These are phyloP conservation scores for Synanthedon andrenaeformis DNA, from an alignment of 2,888 invertebrate genomes.

Conservation along the genomic window DNA sequence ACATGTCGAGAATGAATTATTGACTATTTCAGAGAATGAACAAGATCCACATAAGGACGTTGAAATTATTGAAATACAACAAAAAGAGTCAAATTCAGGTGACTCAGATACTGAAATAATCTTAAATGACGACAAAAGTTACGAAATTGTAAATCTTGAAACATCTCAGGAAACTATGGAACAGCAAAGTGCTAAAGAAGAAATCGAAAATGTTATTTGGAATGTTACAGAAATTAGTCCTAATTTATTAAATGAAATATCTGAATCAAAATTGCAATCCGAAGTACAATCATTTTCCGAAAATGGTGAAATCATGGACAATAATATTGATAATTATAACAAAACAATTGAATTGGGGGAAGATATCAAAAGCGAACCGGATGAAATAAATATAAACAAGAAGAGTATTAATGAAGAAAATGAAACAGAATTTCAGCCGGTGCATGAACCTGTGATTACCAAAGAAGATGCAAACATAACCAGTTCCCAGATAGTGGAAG, in stretches of 20 bases:
- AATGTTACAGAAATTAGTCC: no score
- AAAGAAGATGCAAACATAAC: not conserved
- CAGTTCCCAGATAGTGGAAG: no score
- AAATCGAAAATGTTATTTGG: no score
- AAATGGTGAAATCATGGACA: not conserved
- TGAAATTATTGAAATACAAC: not conserved
- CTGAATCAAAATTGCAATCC: not conserved
- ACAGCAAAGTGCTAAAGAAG: no score
- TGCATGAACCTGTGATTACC: not conserved
- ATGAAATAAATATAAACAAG: not conserved
- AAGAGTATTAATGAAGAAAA: not conserved
- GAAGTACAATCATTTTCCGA: not conserved
- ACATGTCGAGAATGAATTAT: not conserved
- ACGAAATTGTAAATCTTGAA: no score
- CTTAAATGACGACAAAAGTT: no score
- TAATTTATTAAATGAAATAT: not conserved
- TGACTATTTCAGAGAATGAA: not conserved
- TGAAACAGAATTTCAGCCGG: not conserved
- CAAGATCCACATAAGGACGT: constrained; percentile 2
- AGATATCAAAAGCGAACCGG: no score
- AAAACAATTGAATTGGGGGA: no score
- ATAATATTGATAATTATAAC: no score
- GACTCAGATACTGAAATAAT: no score
- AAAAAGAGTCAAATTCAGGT: not conserved
- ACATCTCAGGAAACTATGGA: no score